Base-by-base conservation (phyloP, 1,140 invertebrate genomes). In the Brachionus plicatilis region DNA sequence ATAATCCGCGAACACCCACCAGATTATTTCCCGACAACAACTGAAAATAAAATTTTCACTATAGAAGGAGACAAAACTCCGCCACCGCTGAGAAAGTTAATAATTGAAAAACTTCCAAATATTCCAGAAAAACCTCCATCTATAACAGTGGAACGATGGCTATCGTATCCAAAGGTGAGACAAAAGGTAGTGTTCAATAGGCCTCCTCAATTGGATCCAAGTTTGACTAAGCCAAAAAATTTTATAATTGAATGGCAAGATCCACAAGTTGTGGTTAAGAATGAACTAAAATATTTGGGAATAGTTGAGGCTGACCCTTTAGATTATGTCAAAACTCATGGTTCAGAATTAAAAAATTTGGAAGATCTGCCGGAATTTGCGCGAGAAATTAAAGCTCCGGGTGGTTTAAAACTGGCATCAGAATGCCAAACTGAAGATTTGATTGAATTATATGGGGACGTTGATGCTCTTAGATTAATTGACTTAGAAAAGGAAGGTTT, bases 401-500 rank as follows among this genome's bases (percentile, higher is more conserved):
- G 24, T 45, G 70, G 70, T 1, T 43, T 75, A 45, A 75, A 37
- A 17, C 9, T 75, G 17, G 70, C 70, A 20, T 41, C 70, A 41
- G 70, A 75, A 47, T 45, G 20, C 20, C 11, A 37, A 12, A 27
- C 60, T 0, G 33, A 78, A 56, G 29, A 41, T 80, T 20, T 43
- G 17, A 33, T 53, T 33, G 78, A 80, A 43, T 56, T 80, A 8
- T 29, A 53, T 20, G 78, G 78, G 2, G 78, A 80, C 17, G 41
- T 80, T 8, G n/a, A 50, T 17, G 78, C 47, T 1, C 37, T 80
- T 3, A 80, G 24, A 56, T 7, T 53, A 24, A 33, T 80, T 56
- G 78, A 80, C 41, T 60, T 80, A 29, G 78, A 80, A 14, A 60
- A 80, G 27, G 78, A 80, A 80, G 47, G 47, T 60, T 65, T 80